These are phyloP conservation scores for Tetranychus piercei DNA, from an alignment of 2,888 invertebrate genomes.

Conservation along the genomic window DNA sequence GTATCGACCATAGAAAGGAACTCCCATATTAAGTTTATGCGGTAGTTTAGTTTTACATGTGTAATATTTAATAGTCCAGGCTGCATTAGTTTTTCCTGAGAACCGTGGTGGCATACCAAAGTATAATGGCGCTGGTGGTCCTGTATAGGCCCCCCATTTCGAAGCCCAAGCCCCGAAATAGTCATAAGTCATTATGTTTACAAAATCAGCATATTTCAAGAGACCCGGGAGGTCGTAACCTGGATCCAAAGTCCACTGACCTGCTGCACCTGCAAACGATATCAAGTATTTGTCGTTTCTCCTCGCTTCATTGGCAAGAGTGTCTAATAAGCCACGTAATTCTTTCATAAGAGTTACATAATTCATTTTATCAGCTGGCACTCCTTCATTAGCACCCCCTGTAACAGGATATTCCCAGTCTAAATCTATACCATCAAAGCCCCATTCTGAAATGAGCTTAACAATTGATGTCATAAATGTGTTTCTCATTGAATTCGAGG, in stretches of 20 bases:
- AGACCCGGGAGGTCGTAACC: constrained; percentile 30
- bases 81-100: constrained; percentile 31
- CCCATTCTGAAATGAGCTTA: constrained; percentile 26
- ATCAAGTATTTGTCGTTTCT: constrained; percentile 26
- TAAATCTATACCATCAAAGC: constrained; percentile 30
- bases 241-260: constrained; percentile 31
- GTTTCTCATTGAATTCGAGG: constrained; percentile 26
- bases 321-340: constrained; percentile 27
- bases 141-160: constrained; percentile 31
- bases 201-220: constrained; percentile 29
- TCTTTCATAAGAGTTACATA: constrained; percentile 29
- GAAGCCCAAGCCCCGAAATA: constrained; percentile 31
- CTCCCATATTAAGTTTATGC: not conserved
- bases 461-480: constrained; percentile 27
- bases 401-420: constrained; percentile 31
- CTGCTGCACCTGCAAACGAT: constrained; percentile 31
- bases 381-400: constrained; percentile 24
- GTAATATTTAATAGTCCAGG: constrained; percentile 31
- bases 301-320: constrained; percentile 16
- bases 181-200: constrained; percentile 32
- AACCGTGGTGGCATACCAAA: constrained; percentile 29
- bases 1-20: constrained; percentile 22
- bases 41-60: constrained; percentile 25
- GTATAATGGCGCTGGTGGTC: constrained; percentile 30
- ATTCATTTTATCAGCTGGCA: constrained; percentile 25